Conservation (phyloP, 2,113 vertebrate genomes). For the Phocoena sinus region DNA sequence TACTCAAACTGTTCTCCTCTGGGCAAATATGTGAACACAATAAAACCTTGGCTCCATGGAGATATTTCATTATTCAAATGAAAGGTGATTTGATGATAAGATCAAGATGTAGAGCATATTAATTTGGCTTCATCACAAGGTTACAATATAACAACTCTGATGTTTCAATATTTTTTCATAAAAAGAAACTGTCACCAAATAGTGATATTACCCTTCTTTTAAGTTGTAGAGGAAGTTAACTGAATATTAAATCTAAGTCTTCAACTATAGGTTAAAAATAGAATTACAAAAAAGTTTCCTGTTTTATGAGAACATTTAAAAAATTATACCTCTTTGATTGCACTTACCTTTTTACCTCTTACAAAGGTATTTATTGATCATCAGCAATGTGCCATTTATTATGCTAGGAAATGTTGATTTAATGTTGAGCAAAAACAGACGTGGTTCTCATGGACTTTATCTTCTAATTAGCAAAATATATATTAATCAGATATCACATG, state of each 20-base stretch:
- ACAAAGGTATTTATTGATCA: background rate
- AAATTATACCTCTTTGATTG: background rate
- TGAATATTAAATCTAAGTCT: background rate
- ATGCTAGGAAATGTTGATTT: background rate
- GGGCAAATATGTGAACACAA: background rate
- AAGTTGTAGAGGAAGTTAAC: background rate
- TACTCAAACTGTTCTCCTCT: background rate
- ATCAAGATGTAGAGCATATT: constrained; percentile 31
- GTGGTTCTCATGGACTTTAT: background rate
- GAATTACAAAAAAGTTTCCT: background rate
- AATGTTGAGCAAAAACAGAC: background rate
- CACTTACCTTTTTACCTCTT: background rate
- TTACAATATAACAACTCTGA: background rate
- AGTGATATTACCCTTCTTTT: background rate
- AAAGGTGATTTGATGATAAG: constrained; percentile 50
- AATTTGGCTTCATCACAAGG: constrained; percentile 29
- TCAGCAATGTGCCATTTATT: background rate
- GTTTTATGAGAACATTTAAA: background rate
- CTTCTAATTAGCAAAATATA: background rate
- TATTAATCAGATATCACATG: background rate
- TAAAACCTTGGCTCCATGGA: background rate
- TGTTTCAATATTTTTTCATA: constrained; percentile 21
- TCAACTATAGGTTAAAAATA: background rate
- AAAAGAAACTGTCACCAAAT: background rate
- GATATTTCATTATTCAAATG: constrained; percentile 34